Evolutionary conservation across 2,888 invertebrate genomes (phyloP).

Genomic region (Drosophila barbarae): DNA sequence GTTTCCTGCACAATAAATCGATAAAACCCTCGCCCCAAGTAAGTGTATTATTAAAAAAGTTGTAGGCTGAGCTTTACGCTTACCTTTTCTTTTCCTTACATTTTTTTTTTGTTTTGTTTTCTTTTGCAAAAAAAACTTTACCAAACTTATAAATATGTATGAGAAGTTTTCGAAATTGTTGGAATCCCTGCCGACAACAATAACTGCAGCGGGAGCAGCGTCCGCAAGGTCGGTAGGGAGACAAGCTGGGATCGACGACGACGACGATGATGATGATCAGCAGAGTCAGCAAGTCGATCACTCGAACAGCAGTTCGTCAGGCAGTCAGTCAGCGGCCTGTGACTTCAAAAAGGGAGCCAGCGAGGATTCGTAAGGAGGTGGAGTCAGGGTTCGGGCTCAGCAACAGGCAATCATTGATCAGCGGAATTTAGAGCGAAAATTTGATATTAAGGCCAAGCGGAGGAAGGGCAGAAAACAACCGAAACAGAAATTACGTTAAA

Average conservation of each 20-base stretch:
- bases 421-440: conserved; percentile 75
- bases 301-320: conserved; percentile 68
- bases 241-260: conserved; percentile 52
- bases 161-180: conserved; percentile 77
- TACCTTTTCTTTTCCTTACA: conserved; percentile 18
- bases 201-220: conserved; percentile 34
- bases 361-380: conserved; percentile 9
- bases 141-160: conserved; percentile 78
- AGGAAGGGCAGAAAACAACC: conserved; percentile 30
- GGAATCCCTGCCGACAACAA: conserved; percentile 76
- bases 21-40: neutral
- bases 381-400: conserved; percentile 28
- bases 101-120: neutral
- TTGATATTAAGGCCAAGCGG: conserved; percentile 69
- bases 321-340: conserved; percentile 68
- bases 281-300: conserved; percentile 53
- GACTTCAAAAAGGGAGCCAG: conserved; percentile 42
- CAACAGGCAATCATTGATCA: conserved; percentile 76
- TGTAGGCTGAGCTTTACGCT: conserved; percentile 65
- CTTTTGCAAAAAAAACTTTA: conserved; percentile 62
- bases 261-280: conserved; percentile 28
- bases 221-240: conserved; percentile 73
- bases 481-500: conserved; percentile 51
- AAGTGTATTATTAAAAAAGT: conserved; percentile 48
- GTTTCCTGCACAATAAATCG: neutral